A percentile compares a stretch with the other conserved stretches of the same genome.
Evolutionary conservation across 2,113 vertebrate genomes (phyloP).

Genomic region (Aviceda subcristata): DNA sequence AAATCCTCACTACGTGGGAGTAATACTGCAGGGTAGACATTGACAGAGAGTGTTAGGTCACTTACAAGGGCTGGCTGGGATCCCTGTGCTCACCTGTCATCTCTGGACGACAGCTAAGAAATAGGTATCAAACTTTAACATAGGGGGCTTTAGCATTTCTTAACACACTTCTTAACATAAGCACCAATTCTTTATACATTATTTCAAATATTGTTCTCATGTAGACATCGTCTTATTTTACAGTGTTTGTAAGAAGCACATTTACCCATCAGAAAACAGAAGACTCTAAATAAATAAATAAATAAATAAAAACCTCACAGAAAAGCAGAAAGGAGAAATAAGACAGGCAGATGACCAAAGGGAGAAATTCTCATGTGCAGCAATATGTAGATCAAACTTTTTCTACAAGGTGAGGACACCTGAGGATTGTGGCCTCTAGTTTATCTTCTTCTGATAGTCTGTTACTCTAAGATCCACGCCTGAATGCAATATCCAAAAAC

Average conservation of each 20-base stretch:
- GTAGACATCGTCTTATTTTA: neutral
- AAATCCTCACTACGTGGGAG: neutral
- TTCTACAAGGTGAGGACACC: neutral
- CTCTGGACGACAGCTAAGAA: neutral
- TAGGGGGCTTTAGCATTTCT: neutral
- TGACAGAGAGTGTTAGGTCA: neutral
- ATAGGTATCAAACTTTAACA: neutral
- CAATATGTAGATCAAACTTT: neutral
- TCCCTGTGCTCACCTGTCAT: constrained; percentile 11
- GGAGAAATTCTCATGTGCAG: neutral
- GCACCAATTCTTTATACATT: neutral
- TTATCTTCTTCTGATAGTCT: neutral
- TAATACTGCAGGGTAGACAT: neutral
- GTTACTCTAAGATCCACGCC: neutral
- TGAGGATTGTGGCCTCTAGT: neutral
- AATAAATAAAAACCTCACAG: neutral
- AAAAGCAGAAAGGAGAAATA: neutral
- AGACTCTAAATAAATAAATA: neutral
- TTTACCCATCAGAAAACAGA: neutral
- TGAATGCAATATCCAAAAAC: neutral
- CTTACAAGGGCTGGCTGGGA: neutral
- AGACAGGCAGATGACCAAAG: neutral
- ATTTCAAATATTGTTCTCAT: neutral
- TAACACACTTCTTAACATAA: neutral
- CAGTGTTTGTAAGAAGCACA: neutral